Evolutionary conservation across 2,888 invertebrate species (phyloP).

Genomic region (Napeogenes sylphis): DNA sequence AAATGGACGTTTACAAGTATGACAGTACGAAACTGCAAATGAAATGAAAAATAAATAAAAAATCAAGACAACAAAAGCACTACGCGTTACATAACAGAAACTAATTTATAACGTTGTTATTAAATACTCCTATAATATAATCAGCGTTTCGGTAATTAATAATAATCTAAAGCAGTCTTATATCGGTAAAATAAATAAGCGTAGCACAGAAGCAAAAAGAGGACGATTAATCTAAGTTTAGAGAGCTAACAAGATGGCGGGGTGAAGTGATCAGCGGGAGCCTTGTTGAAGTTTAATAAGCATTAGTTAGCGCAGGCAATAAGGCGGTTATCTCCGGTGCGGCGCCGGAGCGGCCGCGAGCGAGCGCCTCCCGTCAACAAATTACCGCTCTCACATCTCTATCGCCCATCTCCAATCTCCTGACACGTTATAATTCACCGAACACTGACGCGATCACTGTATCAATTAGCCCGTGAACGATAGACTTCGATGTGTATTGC

Average conservation of each 20-base stretch:
- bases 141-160: conserved; percentile 10
- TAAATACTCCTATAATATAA: neutral
- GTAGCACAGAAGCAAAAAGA: conserved; percentile 51
- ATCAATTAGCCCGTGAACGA: conserved; percentile 44
- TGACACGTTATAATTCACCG: conserved; percentile 42
- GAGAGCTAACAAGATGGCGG: conserved; percentile 67
- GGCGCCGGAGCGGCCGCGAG: conserved; percentile 59
- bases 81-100: neutral
- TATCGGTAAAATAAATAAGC: conserved; percentile 56
- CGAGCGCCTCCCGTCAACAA: conserved; percentile 39
- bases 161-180: conserved; percentile 22
- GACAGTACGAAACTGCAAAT: too few species aligned
- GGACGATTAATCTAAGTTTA: conserved; percentile 75
- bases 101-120: conserved; percentile 1
- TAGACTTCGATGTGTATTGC: conserved; percentile 35
- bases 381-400: conserved; percentile 46
- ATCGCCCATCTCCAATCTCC: conserved; percentile 35
- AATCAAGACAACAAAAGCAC: too few species aligned
- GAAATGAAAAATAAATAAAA: too few species aligned
- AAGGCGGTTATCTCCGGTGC: conserved; percentile 72
- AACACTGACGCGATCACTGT: conserved; percentile 39
- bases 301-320: conserved; percentile 72
- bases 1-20: too few species aligned
- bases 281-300: conserved; percentile 77
- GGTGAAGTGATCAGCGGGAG: conserved; percentile 74